These are phyloP conservation scores for Volucella inanis DNA, from an alignment of 2,888 invertebrate genomes.

Conservation along the genomic window DNA sequence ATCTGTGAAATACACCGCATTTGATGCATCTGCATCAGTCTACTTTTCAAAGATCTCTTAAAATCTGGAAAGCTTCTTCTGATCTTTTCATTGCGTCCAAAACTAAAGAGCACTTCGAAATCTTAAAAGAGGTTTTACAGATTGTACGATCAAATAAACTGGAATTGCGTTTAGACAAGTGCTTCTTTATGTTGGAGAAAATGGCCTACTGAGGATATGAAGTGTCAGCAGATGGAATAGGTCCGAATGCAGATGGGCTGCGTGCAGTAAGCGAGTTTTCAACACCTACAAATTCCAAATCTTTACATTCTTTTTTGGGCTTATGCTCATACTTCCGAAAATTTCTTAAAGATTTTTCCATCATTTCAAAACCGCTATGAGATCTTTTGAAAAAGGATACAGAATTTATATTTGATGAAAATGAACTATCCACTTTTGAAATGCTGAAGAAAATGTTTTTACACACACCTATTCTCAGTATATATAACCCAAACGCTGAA, in stretches of 20 bases:
- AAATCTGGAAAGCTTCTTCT: no score
- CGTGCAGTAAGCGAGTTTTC: slow-evolving; percentile 34
- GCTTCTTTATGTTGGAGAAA: slow-evolving; percentile 65
- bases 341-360: slow-evolving; percentile 76
- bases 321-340: slow-evolving; percentile 67
- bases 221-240: slow-evolving; percentile 34
- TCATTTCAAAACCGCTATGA: slow-evolving; percentile 77
- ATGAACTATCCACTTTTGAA: slow-evolving; percentile 44
- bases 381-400: slow-evolving; percentile 72
- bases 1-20: no score
- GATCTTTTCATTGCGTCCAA: no score
- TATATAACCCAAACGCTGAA: slow-evolving; percentile 76
- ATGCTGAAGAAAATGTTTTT: slow-evolving; percentile 44
- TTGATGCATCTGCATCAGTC: no score
- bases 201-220: no score
- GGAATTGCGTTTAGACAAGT: slow-evolving; percentile 73
- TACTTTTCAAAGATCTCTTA: no score
- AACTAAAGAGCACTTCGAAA: neutral
- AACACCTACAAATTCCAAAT: slow-evolving; percentile 70
- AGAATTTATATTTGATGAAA: slow-evolving; percentile 48
- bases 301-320: slow-evolving; percentile 71
- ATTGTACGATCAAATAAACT: slow-evolving; percentile 63
- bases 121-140: slow-evolving; percentile 49
- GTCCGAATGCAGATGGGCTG: slow-evolving; percentile 30
- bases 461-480: slow-evolving; percentile 76